Percentiles rank a stretch among this genome's conserved stretches.
Evolutionary conservation across 2,113 vertebrate species (phyloP).

Genomic region (Etheostoma cragini): DNA sequence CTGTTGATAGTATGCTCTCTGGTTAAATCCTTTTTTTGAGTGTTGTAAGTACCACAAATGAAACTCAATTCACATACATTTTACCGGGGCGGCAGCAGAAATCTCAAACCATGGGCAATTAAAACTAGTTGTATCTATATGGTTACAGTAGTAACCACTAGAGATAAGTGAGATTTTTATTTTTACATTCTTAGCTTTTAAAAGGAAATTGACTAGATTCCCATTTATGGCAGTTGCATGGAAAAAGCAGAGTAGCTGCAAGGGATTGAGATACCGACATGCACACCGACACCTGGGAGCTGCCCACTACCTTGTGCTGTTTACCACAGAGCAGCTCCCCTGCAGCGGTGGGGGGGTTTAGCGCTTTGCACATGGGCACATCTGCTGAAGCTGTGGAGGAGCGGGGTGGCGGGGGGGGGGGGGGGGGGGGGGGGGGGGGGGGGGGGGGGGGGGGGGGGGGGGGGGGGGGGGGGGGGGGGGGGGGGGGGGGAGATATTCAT

Average conservation of each 20-base stretch:
- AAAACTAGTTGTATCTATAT: neutral
- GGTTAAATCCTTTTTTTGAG: neutral
- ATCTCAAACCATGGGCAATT: neutral
- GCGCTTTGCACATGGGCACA: constrained; percentile 36
- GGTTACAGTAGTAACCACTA: neutral
- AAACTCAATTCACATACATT: neutral
- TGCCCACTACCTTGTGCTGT: constrained; percentile 23
- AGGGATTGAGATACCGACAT: neutral
- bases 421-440: no score
- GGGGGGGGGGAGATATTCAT: neutral
- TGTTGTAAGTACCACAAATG: neutral
- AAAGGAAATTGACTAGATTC: neutral
- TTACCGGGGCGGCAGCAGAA: neutral
- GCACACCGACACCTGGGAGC: constrained; percentile 12
- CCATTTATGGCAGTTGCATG: neutral
- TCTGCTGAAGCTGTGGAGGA: constrained; percentile 26
- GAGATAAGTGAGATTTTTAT: no score
- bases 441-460: no score
- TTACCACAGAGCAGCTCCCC: constrained; percentile 19
- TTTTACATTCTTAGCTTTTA: neutral
- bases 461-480: no score
- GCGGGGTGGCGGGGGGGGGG: no score
- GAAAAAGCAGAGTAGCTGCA: neutral
- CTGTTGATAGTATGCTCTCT: neutral
- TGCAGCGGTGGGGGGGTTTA: constrained; percentile 29